These are phyloP conservation scores for Scyliorhinus canicula DNA, from an alignment of 2,797 vertebrate species.

Conservation along the genomic window DNA sequence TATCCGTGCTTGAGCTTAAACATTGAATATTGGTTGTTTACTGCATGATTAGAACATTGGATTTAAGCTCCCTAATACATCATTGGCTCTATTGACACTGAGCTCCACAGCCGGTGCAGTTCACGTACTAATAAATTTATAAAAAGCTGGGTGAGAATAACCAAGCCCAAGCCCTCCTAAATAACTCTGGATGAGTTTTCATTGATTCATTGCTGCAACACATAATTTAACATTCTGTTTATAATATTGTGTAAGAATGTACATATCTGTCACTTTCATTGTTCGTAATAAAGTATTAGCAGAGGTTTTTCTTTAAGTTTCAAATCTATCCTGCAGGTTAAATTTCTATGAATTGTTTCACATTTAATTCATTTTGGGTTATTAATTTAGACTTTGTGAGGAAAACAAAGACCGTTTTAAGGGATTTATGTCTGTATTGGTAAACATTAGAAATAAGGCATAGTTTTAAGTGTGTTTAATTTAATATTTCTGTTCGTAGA, in stretches of 20 bases:
- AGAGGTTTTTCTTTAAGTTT: neutral
- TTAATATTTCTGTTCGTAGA: too few relatives aligned
- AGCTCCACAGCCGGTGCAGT: neutral
- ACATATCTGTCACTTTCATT: neutral
- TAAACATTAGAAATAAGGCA: too few relatives aligned
- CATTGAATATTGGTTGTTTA: neutral
- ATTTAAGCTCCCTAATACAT: neutral
- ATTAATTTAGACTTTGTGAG: neutral
- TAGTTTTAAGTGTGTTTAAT: too few relatives aligned
- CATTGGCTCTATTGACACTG: neutral
- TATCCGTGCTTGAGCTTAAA: neutral
- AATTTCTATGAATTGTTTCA: neutral
- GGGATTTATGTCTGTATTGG: too few relatives aligned
- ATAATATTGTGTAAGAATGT: neutral
- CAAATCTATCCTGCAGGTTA: neutral
- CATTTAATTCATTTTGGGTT: neutral
- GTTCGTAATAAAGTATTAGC: neutral
- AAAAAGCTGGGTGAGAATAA: neutral
- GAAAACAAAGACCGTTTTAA: too few relatives aligned
- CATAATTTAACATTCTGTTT: neutral
- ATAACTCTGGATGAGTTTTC: neutral
- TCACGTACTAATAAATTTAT: neutral
- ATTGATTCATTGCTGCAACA: neutral
- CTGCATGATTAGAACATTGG: neutral
- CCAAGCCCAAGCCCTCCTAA: neutral